These are phyloP conservation scores for Myoxocephalus aenaeus DNA, from an alignment of 2,797 vertebrate genomes.

Conservation along the genomic window DNA sequence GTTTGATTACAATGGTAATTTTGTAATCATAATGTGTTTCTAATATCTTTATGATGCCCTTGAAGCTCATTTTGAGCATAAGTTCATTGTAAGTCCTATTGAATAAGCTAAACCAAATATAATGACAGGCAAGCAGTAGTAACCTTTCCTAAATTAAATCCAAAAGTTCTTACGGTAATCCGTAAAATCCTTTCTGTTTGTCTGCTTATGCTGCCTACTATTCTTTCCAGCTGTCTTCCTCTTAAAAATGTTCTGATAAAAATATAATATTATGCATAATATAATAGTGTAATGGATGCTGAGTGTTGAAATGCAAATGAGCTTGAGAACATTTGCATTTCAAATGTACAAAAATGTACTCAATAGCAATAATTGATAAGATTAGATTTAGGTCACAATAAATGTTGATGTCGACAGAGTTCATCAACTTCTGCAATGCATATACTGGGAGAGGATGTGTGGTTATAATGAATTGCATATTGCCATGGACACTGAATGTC, in stretches of 20 bases:
- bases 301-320: slow-evolving; percentile 26
- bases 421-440: slow-evolving; percentile 55
- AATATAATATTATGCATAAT: slow-evolving; percentile 26
- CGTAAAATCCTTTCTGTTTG: not conserved
- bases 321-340: slow-evolving; percentile 3
- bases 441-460: slow-evolving; percentile 19
- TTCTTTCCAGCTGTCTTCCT: slow-evolving; percentile 3
- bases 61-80: not conserved
- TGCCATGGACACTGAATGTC: slow-evolving; percentile 50
- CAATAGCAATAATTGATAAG: slow-evolving; percentile 21
- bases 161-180: slow-evolving; percentile 14
- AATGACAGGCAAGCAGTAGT: not conserved
- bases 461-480: slow-evolving; percentile 49
- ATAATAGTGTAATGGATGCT: slow-evolving; percentile 15
- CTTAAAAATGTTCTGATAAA: slow-evolving; percentile 18
- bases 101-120: slow-evolving; percentile 1
- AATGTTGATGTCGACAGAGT: slow-evolving; percentile 36
- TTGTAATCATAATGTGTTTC: slow-evolving; percentile 5
- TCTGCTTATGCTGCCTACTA: not conserved
- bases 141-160: slow-evolving; percentile 12
- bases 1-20: slow-evolving; percentile 9
- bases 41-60: not conserved
- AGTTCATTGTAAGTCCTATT: not conserved
- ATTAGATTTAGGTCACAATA: slow-evolving; percentile 44
- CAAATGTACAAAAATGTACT: slow-evolving; percentile 2